phyloP scores from a whole-genome alignment of 2,113 vertebrate species.

The Calidris pugnax region DNA sequence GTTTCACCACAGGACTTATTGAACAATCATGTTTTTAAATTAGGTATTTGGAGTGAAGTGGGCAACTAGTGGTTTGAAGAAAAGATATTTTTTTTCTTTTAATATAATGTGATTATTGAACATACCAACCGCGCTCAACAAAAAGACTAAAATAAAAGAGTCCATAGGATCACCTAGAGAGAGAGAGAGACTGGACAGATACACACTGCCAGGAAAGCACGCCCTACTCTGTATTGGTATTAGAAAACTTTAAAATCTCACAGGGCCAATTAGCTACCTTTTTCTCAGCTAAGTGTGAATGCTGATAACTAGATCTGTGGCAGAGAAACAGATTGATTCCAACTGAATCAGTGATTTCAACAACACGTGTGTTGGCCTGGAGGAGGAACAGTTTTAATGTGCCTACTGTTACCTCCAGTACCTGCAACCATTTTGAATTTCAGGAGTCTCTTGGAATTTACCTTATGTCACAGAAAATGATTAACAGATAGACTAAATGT shows the following conservation, averaged over 20 bases:
- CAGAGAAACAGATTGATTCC: background rate
- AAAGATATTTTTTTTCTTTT: background rate
- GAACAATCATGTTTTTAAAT: background rate
- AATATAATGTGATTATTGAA: background rate
- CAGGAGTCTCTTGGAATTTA: background rate
- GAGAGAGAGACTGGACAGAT: background rate
- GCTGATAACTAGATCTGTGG: background rate
- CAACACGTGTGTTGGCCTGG: background rate
- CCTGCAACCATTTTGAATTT: background rate
- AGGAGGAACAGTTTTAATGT: background rate
- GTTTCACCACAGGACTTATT: background rate
- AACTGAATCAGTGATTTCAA: background rate
- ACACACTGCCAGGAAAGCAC: background rate
- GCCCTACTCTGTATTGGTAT: background rate
- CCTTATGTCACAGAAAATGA: background rate
- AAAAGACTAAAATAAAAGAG: background rate
- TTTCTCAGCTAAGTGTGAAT: background rate
- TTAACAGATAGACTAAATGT: background rate
- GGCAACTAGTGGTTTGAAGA: background rate
- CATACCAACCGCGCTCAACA: background rate
- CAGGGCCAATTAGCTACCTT: background rate
- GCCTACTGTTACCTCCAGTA: background rate
- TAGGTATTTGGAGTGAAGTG: background rate
- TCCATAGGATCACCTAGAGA: background rate
- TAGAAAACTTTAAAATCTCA: background rate